Base-by-base conservation (phyloP, 2,888 invertebrate genomes). In the Gymnosoma rotundatum region DNA sequence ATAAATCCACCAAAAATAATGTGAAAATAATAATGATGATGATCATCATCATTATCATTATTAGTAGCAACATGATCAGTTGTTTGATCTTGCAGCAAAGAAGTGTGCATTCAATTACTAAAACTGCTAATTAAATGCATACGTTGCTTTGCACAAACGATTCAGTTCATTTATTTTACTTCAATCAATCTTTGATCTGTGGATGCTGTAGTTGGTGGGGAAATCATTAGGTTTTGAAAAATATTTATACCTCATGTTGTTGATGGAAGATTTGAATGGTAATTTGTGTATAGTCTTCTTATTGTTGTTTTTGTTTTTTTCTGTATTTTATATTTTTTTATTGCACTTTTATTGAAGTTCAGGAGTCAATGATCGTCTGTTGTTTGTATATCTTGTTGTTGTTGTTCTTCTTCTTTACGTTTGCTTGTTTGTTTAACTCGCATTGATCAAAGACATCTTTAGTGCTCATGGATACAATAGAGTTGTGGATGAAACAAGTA, bases 331-430 rank as follows among this genome's bases (percentile, higher is more conserved):
- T 32, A 32, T 32, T 63, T 38, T 78, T 84, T 86, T 82, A 84
- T 84, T 74, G 79, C 82, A 74, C 73, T 84, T 86, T 86, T 83
- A 86, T 86, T 84, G 82, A 70, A 83, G 84, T 86, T 84, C 86
- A 86, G 86, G 86, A 86, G 84, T 86, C 84, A 82, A 83, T 84
- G 84, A 84, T 84, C 84, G 84, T 84, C 84, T 84, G 78, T 69
- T 81, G 66, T 73, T 66, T 66, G 18, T 32, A 32, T 32, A 32
- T 32, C 32, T 32, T 32, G 32, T 8, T 32, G 32, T 32, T 32
- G 32, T 32, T 32, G 8, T 32, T 32, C 7, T 32, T 32, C 7
- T 32, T 32, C 72, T 42, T 12, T 32, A 1, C 16, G 2, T 50
- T 14, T 74, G 52, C 36, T 60, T 61, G 60, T 81, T 56, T 61